Conservation (phyloP, 2,797 vertebrate species). For the Phylloscopus collybita region DNA sequence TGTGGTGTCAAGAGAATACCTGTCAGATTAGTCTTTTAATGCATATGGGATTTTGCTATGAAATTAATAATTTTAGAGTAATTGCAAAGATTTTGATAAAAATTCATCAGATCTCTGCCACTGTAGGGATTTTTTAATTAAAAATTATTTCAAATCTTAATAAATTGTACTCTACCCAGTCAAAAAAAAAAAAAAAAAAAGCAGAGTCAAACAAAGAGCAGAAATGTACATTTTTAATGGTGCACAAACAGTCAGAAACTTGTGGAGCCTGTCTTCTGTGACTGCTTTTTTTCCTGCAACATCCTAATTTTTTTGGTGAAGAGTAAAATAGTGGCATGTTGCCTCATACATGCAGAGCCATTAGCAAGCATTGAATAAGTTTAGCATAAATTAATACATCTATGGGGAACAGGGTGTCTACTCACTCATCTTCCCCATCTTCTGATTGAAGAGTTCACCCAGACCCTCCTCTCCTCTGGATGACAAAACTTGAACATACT, state of each 20-base stretch:
- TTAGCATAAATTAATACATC: background rate
- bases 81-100: background rate
- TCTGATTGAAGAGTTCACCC: background rate
- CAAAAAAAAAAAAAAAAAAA: background rate
- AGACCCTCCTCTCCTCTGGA: background rate
- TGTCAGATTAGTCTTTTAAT: background rate
- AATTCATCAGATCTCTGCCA: background rate
- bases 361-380: background rate
- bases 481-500: background rate
- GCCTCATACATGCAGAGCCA: background rate
- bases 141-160: background rate
- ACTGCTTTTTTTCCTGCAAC: background rate
- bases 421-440: background rate
- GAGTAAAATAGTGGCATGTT: background rate
- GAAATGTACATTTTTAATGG: background rate
- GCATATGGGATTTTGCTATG: background rate
- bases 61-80: background rate
- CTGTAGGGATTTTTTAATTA: background rate
- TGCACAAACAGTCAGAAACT: background rate
- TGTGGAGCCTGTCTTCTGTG: background rate
- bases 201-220: background rate
- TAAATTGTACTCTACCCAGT: background rate
- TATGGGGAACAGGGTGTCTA: background rate
- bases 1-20: background rate
- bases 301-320: background rate